Conservation (phyloP, 2,797 vertebrate species). For the Sylvia borin region DNA sequence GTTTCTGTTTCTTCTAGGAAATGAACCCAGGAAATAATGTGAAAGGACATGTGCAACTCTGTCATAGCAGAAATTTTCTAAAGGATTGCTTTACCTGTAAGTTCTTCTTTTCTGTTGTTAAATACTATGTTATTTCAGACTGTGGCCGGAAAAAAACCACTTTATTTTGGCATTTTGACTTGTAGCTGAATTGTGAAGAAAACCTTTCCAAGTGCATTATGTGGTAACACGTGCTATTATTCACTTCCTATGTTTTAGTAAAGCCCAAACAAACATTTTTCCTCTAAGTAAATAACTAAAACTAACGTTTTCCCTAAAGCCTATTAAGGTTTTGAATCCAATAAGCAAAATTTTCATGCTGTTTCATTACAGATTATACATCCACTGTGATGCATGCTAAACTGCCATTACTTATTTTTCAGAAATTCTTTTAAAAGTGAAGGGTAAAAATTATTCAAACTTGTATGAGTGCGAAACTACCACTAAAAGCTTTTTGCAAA, state of each 20-base stretch:
- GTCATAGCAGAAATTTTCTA: slow-evolving; percentile 36
- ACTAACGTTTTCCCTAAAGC: not conserved
- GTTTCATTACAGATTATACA: not conserved
- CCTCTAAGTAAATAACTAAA: not conserved
- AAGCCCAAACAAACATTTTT: not conserved
- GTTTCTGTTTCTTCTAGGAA: slow-evolving; percentile 65
- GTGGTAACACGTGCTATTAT: not conserved
- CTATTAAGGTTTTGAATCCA: not conserved
- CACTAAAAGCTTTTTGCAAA: not conserved
- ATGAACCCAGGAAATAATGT: slow-evolving; percentile 53
- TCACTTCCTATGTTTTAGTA: not conserved
- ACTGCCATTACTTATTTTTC: not conserved
- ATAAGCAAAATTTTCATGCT: not conserved
- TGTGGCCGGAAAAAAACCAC: not conserved
- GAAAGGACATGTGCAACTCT: slow-evolving; percentile 7
- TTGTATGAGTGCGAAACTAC: not conserved
- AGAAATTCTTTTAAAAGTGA: not conserved
- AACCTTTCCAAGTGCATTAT: not conserved
- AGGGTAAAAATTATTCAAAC: not conserved
- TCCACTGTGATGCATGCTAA: not conserved
- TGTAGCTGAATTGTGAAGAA: slow-evolving; percentile 4
- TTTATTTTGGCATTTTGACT: not conserved
- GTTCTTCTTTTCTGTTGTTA: slow-evolving; percentile 49
- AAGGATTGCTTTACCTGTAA: slow-evolving; percentile 66
- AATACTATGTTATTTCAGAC: not conserved